A percentile compares a stretch with the other conserved stretches of the same genome.
phyloP scores from a whole-genome alignment of 2,797 vertebrate genomes.

The Dendrocincla fuliginosa region DNA sequence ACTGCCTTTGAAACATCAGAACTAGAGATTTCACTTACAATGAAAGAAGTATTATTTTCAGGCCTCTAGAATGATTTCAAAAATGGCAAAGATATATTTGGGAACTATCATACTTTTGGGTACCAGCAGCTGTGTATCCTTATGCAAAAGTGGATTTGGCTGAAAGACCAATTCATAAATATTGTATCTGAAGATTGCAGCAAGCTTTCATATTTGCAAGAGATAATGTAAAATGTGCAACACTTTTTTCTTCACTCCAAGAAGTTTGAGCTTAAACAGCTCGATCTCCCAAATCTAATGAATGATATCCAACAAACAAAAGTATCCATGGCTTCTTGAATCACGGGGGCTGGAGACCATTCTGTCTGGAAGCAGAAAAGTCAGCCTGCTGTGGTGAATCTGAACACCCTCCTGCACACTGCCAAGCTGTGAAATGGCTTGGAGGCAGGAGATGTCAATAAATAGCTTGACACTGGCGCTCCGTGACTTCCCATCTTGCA shows the following conservation, averaged over 20 bases:
- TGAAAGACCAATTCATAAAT: conserved; percentile 68
- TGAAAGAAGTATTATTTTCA: conserved; percentile 52
- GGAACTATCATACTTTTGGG: conserved; percentile 43
- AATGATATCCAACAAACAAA: background rate
- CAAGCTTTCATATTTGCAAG: conserved; percentile 52
- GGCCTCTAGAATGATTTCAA: conserved; percentile 13
- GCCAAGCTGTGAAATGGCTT: background rate
- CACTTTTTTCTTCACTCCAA: conserved; percentile 7
- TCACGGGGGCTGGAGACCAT: background rate
- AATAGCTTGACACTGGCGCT: background rate
- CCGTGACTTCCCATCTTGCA: background rate
- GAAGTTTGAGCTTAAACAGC: conserved; percentile 40
- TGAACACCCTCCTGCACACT: background rate
- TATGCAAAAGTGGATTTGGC: conserved; percentile 60
- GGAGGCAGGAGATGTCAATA: background rate
- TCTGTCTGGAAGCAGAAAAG: background rate
- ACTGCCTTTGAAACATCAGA: conserved; percentile 38
- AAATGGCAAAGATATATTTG: conserved; percentile 63
- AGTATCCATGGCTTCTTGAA: background rate
- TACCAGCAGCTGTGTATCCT: conserved; percentile 61
- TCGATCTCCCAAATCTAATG: background rate
- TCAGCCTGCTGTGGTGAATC: background rate
- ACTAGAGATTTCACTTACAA: conserved; percentile 30
- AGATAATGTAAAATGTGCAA: conserved; percentile 54
- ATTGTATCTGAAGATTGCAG: conserved; percentile 38